Evolutionary conservation across 1,140 invertebrate species (phyloP), one percentile per base, ranked within the genome.

Genomic region (Cyclargus thomasi): DNA sequence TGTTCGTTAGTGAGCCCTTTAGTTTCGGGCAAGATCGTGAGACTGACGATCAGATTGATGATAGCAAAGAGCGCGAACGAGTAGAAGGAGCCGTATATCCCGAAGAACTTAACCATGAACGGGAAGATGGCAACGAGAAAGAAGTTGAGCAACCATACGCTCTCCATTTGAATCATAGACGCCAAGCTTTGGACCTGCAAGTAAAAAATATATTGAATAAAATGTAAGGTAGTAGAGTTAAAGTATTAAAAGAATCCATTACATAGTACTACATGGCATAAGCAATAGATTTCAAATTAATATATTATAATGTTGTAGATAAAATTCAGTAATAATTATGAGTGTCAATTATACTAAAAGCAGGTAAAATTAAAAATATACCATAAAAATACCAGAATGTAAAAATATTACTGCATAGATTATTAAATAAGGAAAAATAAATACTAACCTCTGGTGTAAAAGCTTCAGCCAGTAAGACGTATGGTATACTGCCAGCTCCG

Each of bases 1-100:
- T 95, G 93, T 69, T 95, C 93, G 18, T 94, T 87, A 0, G 91
- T 92, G 57, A 93, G 92, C 1, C 95, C 95, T 75, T 95, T 95
- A 0, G 95, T 96, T 83, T 96, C 95, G 1, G 95, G 94, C 1
- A 95, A 87, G 5, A 94, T 90, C 64, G 93, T 84, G 59, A 91
- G 91, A 1, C 93, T 88, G 21, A 94, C 88, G 0, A 94, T 62
- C 0, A 92, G 85, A 1, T 94, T 93, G 1, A 92, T 16, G 0
- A 91, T 74, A 36, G 68, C 74, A 8, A 79, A 74, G 1, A 39
- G 23, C 0, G 78, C 78, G 64, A 89, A 89, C 8, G 67, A 47
- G 65, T 85, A 89, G 74, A 86, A 89, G 0, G 75, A 70, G 0
- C 79, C 81, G 64, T 85, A 74, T 22, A 83, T 76, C 0, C 79